A percentile compares a stretch with the other conserved stretches of the same genome.
Conservation (phyloP, 1,140 invertebrate species). For the Sitophilus oryzae region DNA sequence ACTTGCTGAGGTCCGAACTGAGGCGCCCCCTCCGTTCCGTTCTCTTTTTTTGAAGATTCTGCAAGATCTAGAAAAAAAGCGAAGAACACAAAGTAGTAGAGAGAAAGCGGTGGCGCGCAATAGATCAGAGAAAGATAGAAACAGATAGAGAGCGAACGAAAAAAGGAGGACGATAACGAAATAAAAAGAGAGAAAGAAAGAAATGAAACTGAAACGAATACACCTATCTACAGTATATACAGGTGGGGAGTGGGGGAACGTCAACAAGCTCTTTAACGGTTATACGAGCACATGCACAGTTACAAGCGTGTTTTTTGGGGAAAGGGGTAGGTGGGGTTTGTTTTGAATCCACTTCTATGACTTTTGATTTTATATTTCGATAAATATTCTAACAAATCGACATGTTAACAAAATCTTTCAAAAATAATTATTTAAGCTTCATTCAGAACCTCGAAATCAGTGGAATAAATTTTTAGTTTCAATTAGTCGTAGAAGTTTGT, state of each 20-base stretch:
- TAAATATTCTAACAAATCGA: too few species aligned
- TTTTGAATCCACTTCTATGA: neutral
- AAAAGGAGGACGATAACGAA: conserved; percentile 21
- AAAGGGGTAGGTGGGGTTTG: neutral
- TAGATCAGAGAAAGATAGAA: conserved; percentile 41
- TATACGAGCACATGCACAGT: conserved; percentile 10
- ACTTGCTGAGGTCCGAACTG: conserved; percentile 76
- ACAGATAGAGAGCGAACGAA: conserved; percentile 28
- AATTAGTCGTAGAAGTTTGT: too few species aligned
- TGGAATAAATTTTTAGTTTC: too few species aligned
- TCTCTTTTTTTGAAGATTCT: conserved; percentile 95
- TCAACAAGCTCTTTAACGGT: neutral
- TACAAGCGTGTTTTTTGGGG: conserved; percentile 17
- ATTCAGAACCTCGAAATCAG: too few species aligned
- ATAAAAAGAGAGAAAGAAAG: neutral
- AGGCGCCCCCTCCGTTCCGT: conserved; percentile 87
- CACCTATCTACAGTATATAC: neutral
- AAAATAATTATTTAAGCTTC: too few species aligned
- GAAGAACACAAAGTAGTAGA: conserved; percentile 66
- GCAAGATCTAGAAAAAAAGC: conserved; percentile 89
- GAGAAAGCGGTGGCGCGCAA: conserved; percentile 48
- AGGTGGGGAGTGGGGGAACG: neutral
- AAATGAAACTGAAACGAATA: neutral
- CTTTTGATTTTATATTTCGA: neutral
- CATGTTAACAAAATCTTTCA: too few species aligned